A percentile compares a stretch with the other conserved stretches of the same genome.
Conservation (phyloP, 2,888 invertebrate species). For the Synanthedon myopaeformis region DNA sequence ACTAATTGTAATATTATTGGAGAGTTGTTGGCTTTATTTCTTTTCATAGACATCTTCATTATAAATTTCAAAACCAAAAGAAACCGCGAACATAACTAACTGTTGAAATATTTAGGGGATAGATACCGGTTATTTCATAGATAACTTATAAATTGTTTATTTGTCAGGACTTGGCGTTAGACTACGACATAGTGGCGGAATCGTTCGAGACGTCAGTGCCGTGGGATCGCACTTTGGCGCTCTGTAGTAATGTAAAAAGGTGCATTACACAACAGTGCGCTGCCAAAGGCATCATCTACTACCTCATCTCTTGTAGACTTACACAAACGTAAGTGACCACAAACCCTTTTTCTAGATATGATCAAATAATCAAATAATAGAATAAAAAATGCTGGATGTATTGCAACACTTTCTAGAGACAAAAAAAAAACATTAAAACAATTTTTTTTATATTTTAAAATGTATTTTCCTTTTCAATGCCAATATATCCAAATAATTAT, state of each 20-base stretch:
- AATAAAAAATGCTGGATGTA: too few species aligned
- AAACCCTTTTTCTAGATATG: too few species aligned
- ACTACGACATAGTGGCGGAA: constrained; percentile 90
- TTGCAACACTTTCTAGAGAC: too few species aligned
- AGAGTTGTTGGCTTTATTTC: too few species aligned
- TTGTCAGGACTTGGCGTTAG: constrained; percentile 88
- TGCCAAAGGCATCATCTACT: constrained; percentile 70
- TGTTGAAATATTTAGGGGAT: not conserved
- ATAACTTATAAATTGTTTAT: not conserved
- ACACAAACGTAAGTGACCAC: constrained; percentile 82
- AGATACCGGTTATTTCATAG: constrained; percentile 2
- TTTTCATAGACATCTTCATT: too few species aligned
- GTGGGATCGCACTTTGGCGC: constrained; percentile 87
- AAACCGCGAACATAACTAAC: not conserved
- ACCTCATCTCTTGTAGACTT: constrained; percentile 82
- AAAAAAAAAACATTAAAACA: too few species aligned
- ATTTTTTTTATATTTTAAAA: too few species aligned
- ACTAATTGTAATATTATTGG: too few species aligned
- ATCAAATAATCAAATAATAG: too few species aligned
- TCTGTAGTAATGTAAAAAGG: constrained; percentile 92
- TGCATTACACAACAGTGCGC: constrained; percentile 76
- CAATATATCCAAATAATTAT: too few species aligned
- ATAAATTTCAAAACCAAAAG: too few species aligned
- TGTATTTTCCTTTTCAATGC: too few species aligned
- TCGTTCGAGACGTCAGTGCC: constrained; percentile 99